A percentile compares a stretch with the other conserved stretches of the same genome.
phyloP scores from a whole-genome alignment of 2,113 vertebrate genomes.

The Nothocercus julius region DNA sequence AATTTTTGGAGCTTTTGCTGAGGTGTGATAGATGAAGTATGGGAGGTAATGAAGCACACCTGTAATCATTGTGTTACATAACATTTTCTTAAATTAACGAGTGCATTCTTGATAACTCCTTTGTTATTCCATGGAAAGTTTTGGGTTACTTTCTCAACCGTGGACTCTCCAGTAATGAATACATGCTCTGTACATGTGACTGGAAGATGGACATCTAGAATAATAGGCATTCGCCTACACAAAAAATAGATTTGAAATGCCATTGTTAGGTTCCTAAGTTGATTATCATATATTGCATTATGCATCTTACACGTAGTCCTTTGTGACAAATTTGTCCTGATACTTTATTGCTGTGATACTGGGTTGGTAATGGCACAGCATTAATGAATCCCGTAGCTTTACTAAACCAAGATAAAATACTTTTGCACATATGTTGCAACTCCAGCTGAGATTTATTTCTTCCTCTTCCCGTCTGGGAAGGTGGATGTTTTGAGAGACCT shows the following conservation, averaged over 20 bases:
- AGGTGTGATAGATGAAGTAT: background rate
- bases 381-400: conserved; percentile 44
- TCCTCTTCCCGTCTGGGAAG: conserved; percentile 44
- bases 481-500: background rate
- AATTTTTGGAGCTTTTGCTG: background rate
- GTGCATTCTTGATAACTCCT: background rate
- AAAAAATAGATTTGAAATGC: conserved; percentile 22
- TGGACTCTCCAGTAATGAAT: background rate
- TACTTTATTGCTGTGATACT: conserved; percentile 1
- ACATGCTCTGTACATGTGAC: background rate
- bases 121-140: background rate
- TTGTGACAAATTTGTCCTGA: conserved; percentile 11
- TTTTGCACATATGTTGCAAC: conserved; percentile 31
- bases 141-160: background rate
- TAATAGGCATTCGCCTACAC: background rate
- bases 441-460: conserved; percentile 41
- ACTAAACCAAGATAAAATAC: conserved; percentile 55
- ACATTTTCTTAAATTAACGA: background rate
- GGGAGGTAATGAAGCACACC: background rate
- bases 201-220: background rate
- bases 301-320: background rate
- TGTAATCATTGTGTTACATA: background rate
- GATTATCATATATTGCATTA: conserved; percentile 19
- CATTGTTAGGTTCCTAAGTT: conserved; percentile 29
- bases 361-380: conserved; percentile 2